Conservation (phyloP, 1,140 invertebrate species). For the Ganaspis sp. region DNA sequence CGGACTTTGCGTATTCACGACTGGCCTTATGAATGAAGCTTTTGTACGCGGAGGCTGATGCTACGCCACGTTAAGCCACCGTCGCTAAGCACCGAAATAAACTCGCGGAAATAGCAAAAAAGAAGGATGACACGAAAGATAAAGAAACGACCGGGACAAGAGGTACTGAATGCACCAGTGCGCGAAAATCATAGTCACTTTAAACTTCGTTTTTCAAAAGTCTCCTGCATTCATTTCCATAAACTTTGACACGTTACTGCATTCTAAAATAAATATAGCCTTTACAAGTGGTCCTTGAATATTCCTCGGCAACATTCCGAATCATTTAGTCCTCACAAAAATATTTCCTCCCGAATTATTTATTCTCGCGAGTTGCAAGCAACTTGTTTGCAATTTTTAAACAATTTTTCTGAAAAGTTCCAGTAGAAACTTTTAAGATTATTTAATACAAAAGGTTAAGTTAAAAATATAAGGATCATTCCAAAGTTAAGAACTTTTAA, state of each 20-base stretch:
- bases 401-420: too few species aligned
- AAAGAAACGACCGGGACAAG: slow-evolving; percentile 1
- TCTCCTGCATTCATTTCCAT: not conserved
- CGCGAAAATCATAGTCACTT: not conserved
- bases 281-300: too few species aligned
- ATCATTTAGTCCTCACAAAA: too few species aligned
- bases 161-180: not conserved
- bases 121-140: not conserved
- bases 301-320: too few species aligned
- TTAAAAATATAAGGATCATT: too few species aligned
- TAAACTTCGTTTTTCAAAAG: not conserved
- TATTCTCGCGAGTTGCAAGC: too few species aligned
- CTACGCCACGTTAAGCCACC: slow-evolving; percentile 49
- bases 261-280: not conserved
- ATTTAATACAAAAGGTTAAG: too few species aligned
- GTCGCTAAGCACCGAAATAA: slow-evolving; percentile 57
- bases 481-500: too few species aligned
- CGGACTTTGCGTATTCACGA: not conserved
- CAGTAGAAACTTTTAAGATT: too few species aligned
- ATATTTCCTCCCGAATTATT: too few species aligned
- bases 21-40: slow-evolving; percentile 16
- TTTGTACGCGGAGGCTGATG: slow-evolving; percentile 23
- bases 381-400: too few species aligned
- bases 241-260: not conserved
- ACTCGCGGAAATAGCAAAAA: slow-evolving; percentile 51